These are phyloP conservation scores for Alsophila aescularia DNA, from an alignment of 2,888 invertebrate genomes.

Conservation along the genomic window DNA sequence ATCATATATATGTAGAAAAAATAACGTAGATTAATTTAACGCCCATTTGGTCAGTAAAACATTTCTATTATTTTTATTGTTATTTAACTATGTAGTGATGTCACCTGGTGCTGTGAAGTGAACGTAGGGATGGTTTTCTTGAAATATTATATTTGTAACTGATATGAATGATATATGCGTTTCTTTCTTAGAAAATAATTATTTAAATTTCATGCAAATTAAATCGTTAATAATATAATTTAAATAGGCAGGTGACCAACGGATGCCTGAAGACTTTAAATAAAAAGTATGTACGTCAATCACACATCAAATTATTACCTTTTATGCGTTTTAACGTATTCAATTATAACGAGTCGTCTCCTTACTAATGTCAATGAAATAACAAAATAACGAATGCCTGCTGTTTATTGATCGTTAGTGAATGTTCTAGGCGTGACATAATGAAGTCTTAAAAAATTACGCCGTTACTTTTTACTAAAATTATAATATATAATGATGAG, in stretches of 20 bases:
- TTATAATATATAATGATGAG: no score
- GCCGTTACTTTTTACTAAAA: neutral
- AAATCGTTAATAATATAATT: slow-evolving; percentile 22
- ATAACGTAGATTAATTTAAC: no score
- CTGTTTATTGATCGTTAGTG: slow-evolving; percentile 9
- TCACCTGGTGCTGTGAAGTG: no score
- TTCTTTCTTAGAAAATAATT: neutral
- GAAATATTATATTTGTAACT: neutral
- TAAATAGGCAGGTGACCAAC: slow-evolving; percentile 41
- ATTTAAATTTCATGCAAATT: slow-evolving; percentile 39
- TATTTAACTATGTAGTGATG: no score
- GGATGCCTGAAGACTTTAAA: slow-evolving; percentile 33
- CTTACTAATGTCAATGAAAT: slow-evolving; percentile 34
- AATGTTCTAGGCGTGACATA: neutral
- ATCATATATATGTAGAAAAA: no score
- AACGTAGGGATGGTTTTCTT: no score
- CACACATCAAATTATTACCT: slow-evolving; percentile 56
- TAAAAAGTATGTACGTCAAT: slow-evolving; percentile 56
- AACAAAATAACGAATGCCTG: slow-evolving; percentile 7
- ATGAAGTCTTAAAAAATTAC: slow-evolving; percentile 7
- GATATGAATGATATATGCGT: neutral
- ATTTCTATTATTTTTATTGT: no score
- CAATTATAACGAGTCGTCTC: slow-evolving; percentile 52
- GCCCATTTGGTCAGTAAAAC: no score
- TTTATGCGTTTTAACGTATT: slow-evolving; percentile 47